Percentiles rank a stretch among this genome's conserved stretches.
phyloP scores from a whole-genome alignment of 2,113 vertebrate species.

The Hassar affinis region DNA sequence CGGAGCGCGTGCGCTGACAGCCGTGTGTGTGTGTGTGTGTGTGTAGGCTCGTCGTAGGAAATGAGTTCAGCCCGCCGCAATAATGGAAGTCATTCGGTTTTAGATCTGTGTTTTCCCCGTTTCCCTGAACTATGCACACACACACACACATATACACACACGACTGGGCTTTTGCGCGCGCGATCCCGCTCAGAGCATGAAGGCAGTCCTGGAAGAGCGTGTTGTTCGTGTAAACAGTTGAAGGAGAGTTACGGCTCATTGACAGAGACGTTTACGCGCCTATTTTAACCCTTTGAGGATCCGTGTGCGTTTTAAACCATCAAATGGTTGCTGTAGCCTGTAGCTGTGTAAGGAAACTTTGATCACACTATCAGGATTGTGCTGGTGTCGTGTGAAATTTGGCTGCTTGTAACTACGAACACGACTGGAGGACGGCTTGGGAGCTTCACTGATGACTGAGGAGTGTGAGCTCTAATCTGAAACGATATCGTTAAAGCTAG shows the following conservation, averaged over 20 bases:
- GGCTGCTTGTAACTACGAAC: not conserved
- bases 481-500: not conserved
- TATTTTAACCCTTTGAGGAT: slow-evolving; percentile 69
- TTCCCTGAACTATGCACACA: not conserved
- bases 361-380: not conserved
- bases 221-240: slow-evolving; percentile 54
- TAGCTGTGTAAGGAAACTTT: not conserved
- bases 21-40: no score
- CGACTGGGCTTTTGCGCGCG: not conserved
- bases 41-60: slow-evolving; percentile 5
- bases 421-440: no score
- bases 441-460: not conserved
- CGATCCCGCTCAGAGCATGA: not conserved
- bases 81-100: slow-evolving; percentile 26
- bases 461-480: not conserved
- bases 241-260: slow-evolving; percentile 55
- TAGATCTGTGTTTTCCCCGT: not conserved
- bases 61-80: slow-evolving; percentile 32
- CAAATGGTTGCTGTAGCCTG: no score
- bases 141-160: no score
- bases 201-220: not conserved
- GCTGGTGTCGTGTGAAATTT: not conserved
- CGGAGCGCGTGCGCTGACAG: slow-evolving; percentile 40
- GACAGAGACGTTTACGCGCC: slow-evolving; percentile 72
- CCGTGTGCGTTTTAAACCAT: not conserved